Evolutionary conservation across 2,797 vertebrate genomes (phyloP), one percentile per base, ranked within the genome.

Genomic region (Chromobotia macracanthus): DNA sequence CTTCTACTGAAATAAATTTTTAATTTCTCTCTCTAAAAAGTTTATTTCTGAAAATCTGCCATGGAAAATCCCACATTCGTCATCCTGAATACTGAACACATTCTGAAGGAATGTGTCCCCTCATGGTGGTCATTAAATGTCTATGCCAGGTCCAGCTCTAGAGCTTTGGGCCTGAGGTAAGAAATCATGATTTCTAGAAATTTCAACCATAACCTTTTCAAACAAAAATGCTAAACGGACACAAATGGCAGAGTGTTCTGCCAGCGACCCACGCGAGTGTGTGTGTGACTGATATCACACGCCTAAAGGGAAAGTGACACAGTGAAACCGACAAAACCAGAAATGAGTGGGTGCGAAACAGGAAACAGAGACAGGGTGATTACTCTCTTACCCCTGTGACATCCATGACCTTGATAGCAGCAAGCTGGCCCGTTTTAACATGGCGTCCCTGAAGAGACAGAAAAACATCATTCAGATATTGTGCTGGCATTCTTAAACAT

Each of bases 391-490:
- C 97, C 93, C 96, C 97, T 12, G 97, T 98, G 93, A 99, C 97
- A 70, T 99, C 97, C 97, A 98, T 99, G 91, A 99, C 97, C 89
- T 99, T 98, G 92, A 98, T 99, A 75, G 97, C 97, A 85, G 97
- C 97, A 7, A 99, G 96, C 90, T 99, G 97, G 55, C 97, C 97
- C 0, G 97, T 99, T 92, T 98, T 99, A 89, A 99, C 97, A 94
- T 99, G 97, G 82, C 96, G 97, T 88, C 97, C 97, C 97, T 99
- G 51, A 12, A 1, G 16, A 72, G 70, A 81, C 16, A 71, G 67
- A 78, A 76, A 73, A 71, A 16, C 15, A 63, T 63, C 19, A 78
- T 53, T 61, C 46, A 44, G 51, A 53, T 18, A 64, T 71, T 38
- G 58, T 21, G 35, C 0, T n/a, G 21, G 5, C 56, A 41, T 38